Evolutionary conservation across 2,797 vertebrate genomes (phyloP).

Genomic region (Microchirus variegatus): DNA sequence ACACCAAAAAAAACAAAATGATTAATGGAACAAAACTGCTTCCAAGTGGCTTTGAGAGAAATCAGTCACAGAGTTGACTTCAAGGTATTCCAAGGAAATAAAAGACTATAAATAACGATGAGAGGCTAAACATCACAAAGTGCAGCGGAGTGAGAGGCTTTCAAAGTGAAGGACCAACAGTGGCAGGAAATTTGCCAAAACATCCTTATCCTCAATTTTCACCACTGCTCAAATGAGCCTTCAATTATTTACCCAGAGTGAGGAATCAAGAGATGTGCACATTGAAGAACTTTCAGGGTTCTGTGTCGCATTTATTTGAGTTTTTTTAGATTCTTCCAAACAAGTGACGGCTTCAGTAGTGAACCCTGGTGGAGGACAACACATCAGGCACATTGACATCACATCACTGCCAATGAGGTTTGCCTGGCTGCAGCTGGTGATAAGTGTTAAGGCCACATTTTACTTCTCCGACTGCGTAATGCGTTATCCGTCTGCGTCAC

Average conservation of each 20-base stretch:
- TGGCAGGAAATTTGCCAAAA: constrained; percentile 44
- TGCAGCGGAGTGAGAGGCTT: constrained; percentile 13
- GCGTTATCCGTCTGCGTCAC: too few relatives aligned
- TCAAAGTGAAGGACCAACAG: constrained; percentile 30
- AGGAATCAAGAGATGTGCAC: constrained; percentile 29
- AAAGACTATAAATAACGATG: constrained; percentile 31
- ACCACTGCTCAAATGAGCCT: constrained; percentile 44
- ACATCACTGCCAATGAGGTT: constrained; percentile 16
- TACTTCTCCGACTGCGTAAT: too few relatives aligned
- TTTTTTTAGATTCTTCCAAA: constrained; percentile 13
- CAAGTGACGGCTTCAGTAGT: constrained; percentile 12
- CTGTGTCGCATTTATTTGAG: background rate
- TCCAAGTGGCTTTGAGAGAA: background rate
- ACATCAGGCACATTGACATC: constrained; percentile 5
- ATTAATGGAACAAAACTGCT: background rate
- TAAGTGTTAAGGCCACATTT: too few relatives aligned
- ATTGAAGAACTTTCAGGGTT: constrained; percentile 20
- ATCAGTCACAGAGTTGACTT: constrained; percentile 24
- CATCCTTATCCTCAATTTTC: constrained; percentile 39
- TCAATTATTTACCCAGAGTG: constrained; percentile 54
- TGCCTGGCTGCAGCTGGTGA: constrained; percentile 36
- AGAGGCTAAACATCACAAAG: constrained; percentile 11
- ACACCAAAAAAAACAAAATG: background rate
- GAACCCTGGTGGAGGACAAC: constrained; percentile 11
- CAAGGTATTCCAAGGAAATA: constrained; percentile 29